Conservation (phyloP, 2,888 invertebrate genomes). For the Microplitis manilae region DNA sequence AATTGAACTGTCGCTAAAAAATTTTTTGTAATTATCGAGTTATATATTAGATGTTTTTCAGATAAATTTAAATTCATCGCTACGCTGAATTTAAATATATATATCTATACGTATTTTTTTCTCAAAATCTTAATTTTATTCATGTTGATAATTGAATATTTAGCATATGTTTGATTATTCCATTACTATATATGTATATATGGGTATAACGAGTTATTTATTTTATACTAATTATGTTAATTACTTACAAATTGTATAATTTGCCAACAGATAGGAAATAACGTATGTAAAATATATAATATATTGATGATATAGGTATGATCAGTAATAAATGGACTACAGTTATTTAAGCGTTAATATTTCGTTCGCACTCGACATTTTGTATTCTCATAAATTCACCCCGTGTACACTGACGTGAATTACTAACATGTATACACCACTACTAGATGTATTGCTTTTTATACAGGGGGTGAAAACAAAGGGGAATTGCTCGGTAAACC, state of each 20-base stretch:
- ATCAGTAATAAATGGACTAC: constrained; percentile 26
- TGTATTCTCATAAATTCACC: constrained; percentile 37
- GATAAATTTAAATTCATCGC: too few relatives aligned
- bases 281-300: not conserved
- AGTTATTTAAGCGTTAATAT: constrained; percentile 37
- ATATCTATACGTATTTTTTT: not conserved
- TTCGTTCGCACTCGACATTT: constrained; percentile 31
- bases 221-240: not conserved
- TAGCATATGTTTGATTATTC: not conserved
- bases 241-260: not conserved
- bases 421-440: constrained; percentile 28
- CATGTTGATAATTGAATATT: not conserved
- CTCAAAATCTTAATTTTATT: not conserved
- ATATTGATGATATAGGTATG: constrained; percentile 16
- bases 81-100: not conserved
- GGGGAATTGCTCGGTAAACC: constrained; percentile 28
- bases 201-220: not conserved
- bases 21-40: too few relatives aligned
- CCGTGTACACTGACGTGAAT: constrained; percentile 31
- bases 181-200: too few relatives aligned
- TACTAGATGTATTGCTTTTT: constrained; percentile 9
- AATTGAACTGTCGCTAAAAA: too few relatives aligned
- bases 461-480: constrained; percentile 35
- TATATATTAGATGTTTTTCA: too few relatives aligned
- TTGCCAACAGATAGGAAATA: not conserved